These are phyloP conservation scores for Acanthoscelides obtectus DNA, from an alignment of 2,888 invertebrate genomes.

Conservation along the genomic window DNA sequence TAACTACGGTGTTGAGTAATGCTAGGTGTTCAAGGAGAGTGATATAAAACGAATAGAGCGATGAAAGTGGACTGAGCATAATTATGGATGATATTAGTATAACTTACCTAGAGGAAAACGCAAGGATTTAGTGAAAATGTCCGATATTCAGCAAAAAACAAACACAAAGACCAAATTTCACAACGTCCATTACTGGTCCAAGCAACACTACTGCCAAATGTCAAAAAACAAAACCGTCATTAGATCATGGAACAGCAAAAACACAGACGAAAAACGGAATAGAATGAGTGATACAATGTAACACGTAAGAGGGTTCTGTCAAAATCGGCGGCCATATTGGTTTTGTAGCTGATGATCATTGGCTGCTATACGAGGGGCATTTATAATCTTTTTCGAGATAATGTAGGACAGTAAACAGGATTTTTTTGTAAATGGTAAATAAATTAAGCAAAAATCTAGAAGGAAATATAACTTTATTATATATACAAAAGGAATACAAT, in stretches of 20 bases:
- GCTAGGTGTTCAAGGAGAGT: not conserved
- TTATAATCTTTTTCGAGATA: too few species aligned
- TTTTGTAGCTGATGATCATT: too few species aligned
- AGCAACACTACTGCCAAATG: too few species aligned
- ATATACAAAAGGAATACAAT: constrained; percentile 2
- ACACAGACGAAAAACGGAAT: too few species aligned
- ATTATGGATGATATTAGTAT: not conserved
- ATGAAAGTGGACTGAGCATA: not conserved
- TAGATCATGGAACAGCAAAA: too few species aligned
- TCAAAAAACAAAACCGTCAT: too few species aligned
- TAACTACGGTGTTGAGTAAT: not conserved
- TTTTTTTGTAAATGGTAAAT: not conserved
- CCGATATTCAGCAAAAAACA: not conserved
- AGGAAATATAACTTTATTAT: not conserved
- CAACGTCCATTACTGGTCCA: not conserved
- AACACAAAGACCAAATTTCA: not conserved
- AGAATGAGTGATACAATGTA: too few species aligned
- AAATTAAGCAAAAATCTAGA: not conserved
- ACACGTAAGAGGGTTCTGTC: too few species aligned
- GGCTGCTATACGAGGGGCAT: too few species aligned
- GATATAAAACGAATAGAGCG: not conserved
- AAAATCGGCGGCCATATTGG: too few species aligned
- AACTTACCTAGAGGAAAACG: not conserved
- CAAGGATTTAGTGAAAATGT: not conserved
- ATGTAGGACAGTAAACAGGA: too few species aligned